phyloP scores from a whole-genome alignment of 2,113 vertebrate genomes.

The Thermophis baileyi region DNA sequence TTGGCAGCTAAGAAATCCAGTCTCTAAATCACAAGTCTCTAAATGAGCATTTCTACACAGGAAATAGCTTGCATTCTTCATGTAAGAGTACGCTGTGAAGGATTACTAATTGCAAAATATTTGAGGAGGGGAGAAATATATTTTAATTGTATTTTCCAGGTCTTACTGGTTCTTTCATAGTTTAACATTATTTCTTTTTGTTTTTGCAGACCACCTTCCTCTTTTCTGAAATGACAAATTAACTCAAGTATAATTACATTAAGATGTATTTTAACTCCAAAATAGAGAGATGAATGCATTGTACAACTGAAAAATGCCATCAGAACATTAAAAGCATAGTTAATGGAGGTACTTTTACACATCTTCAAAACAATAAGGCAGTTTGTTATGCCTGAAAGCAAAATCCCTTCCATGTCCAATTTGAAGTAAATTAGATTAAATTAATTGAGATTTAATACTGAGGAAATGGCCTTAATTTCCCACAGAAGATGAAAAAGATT shows the following conservation, averaged over 20 bases:
- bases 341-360: background rate
- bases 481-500: background rate
- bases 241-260: background rate
- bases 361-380: background rate
- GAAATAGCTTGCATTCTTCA: constrained; percentile 2
- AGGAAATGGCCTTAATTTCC: background rate
- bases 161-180: background rate
- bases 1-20: background rate
- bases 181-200: background rate
- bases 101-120: background rate
- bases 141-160: background rate
- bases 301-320: background rate
- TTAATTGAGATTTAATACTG: background rate
- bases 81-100: background rate
- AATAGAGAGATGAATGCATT: background rate
- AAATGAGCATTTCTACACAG: constrained; percentile 3
- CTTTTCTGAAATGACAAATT: background rate
- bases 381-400: background rate
- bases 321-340: background rate
- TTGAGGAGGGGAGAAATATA: background rate
- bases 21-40: background rate
- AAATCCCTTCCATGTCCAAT: background rate
- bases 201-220: background rate
- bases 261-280: background rate
- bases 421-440: background rate